These are phyloP conservation scores for Catocala sponsa DNA, from an alignment of 2,888 invertebrate genomes.

Conservation along the genomic window DNA sequence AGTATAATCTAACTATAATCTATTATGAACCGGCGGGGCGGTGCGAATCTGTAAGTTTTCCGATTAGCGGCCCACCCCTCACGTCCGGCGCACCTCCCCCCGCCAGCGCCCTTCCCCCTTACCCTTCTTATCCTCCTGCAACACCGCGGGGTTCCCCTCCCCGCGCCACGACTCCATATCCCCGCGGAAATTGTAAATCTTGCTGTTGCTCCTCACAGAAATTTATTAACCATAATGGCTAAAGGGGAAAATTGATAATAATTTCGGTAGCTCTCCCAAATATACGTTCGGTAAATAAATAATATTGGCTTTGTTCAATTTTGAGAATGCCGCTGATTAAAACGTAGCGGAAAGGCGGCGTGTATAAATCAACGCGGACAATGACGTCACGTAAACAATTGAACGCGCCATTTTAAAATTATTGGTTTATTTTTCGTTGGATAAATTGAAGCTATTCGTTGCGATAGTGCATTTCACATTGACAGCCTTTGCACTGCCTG, in stretches of 20 bases:
- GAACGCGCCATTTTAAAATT: slow-evolving; percentile 4
- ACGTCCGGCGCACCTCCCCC: slow-evolving; percentile 14
- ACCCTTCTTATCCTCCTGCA: background rate
- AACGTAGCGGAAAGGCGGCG: slow-evolving; percentile 5
- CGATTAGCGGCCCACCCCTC: slow-evolving; percentile 54
- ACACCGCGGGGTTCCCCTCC: background rate
- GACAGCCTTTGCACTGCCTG: too few species aligned
- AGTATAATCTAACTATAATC: slow-evolving; percentile 50
- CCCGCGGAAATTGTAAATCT: slow-evolving; percentile 71
- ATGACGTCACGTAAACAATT: slow-evolving; percentile 15
- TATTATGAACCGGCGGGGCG: slow-evolving; percentile 46
- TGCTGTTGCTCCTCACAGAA: slow-evolving; percentile 53
- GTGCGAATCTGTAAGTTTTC: slow-evolving; percentile 59
- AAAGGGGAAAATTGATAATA: slow-evolving; percentile 66
- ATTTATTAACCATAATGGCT: slow-evolving; percentile 66
- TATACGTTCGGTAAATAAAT: slow-evolving; percentile 37
- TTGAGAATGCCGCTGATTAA: slow-evolving; percentile 8
- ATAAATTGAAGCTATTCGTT: background rate
- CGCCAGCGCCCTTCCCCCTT: slow-evolving; percentile 4
- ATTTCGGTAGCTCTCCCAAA: slow-evolving; percentile 31
- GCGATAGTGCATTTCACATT: background rate
- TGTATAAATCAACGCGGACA: slow-evolving; percentile 26
- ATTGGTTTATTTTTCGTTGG: slow-evolving; percentile 5
- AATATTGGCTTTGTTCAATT: slow-evolving; percentile 21
- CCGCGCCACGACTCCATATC: slow-evolving; percentile 13